Base-by-base conservation (phyloP, 92 coral and sea anemone genomes). In the Hydrozoanthus gracilis region DNA sequence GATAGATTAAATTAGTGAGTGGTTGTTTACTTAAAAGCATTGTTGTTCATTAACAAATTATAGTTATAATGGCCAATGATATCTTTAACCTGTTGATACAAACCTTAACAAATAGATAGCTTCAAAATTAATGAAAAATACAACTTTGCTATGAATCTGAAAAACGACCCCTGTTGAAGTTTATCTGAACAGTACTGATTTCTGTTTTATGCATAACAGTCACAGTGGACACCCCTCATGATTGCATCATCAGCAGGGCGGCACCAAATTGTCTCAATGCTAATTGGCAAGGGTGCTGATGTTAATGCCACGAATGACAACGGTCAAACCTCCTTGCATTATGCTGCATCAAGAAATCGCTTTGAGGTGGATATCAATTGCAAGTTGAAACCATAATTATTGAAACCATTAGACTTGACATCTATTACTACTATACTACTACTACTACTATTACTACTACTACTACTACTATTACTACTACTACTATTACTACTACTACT, bases 171-270 rank as follows among this genome's bases (percentile, higher is more conserved):
- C 44, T 12, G 44, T 68, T 3, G 27, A 68, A 8, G 27, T 17
- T 8, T 35, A 35, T 54, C 27, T 54, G 50, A 52, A 52, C 44
- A 27, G 39, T 27, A 27, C 39, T 27, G 39, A 27, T 27, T 27
- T 27, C 39, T 27, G 39, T 27, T 27, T 27, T 27, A 27, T 27
- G 39, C 48, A 17, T 67, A 82, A 44, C 82, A 96, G 99, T 87
- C 95, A 61, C 93, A 93, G 52, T 96, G 99, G 99, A 96, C 98
- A 44, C 99, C 99, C 0, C 86, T 96, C 75, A 95, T 96, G 88
- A 96, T 96, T 71, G 98, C 99, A 61, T 88, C 96, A 52, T 96
- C 99, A 12, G 99, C 99, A 65, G 99, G 99, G 44, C 82, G 92
- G 67, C 90, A 88, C 68, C 92, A 92, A 4, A 94, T 96, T 90